phyloP scores from a whole-genome alignment of 2,797 vertebrate genomes.

The Darevskia nairensis region DNA sequence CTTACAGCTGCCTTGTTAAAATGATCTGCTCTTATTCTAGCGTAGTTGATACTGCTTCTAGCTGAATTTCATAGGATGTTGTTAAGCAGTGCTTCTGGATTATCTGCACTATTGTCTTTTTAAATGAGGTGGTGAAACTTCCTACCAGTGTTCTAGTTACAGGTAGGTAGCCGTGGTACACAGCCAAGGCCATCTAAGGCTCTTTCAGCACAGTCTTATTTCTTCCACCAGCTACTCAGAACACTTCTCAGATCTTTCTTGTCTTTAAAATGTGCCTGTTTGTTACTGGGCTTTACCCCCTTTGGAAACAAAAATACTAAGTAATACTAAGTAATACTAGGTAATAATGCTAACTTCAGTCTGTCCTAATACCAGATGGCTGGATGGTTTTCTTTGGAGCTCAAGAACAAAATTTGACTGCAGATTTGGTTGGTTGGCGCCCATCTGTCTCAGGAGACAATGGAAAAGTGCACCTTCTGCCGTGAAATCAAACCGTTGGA shows the following conservation, averaged over 20 bases:
- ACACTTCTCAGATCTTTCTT: not conserved
- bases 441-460: too few species aligned
- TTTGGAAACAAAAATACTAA: not conserved
- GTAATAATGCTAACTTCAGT: too few species aligned
- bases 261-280: not conserved
- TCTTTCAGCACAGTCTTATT: not conserved
- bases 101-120: not conserved
- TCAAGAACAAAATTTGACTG: not conserved
- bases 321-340: too few species aligned
- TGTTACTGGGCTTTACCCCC: not conserved
- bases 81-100: not conserved
- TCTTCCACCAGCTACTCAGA: not conserved
- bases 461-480: too few species aligned
- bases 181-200: not conserved
- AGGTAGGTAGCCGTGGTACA: not conserved
- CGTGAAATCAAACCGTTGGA: too few species aligned
- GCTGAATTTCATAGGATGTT: conserved; percentile 6
- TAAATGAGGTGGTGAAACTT: not conserved
- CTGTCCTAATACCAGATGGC: not conserved
- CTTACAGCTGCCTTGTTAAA: not conserved
- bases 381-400: not conserved
- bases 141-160: not conserved
- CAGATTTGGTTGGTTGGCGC: too few species aligned
- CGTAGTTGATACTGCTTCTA: not conserved
- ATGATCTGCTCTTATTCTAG: not conserved